phyloP scores from a whole-genome alignment of 2,888 invertebrate species.

The Eristalis arbustorum region DNA sequence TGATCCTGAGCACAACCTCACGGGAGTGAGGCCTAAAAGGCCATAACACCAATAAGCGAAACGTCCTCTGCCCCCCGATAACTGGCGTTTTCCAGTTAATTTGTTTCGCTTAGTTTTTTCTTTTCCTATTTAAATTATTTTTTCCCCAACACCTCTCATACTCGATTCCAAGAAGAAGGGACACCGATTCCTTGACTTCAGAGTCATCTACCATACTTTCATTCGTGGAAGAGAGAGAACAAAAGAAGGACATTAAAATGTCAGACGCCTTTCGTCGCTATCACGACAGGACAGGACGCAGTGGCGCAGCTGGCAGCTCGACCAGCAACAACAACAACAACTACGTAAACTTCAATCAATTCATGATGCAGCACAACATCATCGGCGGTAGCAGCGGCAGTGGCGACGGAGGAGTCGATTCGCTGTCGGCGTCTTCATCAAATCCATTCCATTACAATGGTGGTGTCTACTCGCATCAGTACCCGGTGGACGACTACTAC shows the following conservation, averaged over 20 bases:
- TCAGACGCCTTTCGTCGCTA: slow-evolving; percentile 57
- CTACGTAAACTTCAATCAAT: slow-evolving; percentile 80
- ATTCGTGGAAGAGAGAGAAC: not conserved
- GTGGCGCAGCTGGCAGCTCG: slow-evolving; percentile 1
- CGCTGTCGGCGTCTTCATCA: slow-evolving; percentile 9
- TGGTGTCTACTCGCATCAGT: slow-evolving; percentile 13
- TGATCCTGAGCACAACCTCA: slow-evolving; percentile 72
- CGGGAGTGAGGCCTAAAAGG: slow-evolving; percentile 52
- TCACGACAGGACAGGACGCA: slow-evolving; percentile 27
- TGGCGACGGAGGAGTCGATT: slow-evolving; percentile 27
- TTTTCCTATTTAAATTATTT: not conserved
- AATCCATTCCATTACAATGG: slow-evolving; percentile 65
- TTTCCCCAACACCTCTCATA: not conserved
- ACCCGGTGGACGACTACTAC: slow-evolving; percentile 40
- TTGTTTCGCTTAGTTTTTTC: not conserved
- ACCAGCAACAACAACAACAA: slow-evolving; percentile 77
- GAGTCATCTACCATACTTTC: not conserved
- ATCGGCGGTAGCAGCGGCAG: slow-evolving; percentile 49
- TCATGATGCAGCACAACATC: slow-evolving; percentile 79
- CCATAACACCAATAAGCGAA: slow-evolving; percentile 28
- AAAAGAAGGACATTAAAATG: slow-evolving; percentile 20
- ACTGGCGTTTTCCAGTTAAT: slow-evolving; percentile 22
- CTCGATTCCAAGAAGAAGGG: not conserved
- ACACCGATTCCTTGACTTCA: slow-evolving; percentile 10
- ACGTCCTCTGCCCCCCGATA: not conserved